Evolutionary conservation across 2,797 vertebrate genomes (phyloP), one percentile per base, ranked within the genome.

Genomic region (Melanotaenia maccullochi): DNA sequence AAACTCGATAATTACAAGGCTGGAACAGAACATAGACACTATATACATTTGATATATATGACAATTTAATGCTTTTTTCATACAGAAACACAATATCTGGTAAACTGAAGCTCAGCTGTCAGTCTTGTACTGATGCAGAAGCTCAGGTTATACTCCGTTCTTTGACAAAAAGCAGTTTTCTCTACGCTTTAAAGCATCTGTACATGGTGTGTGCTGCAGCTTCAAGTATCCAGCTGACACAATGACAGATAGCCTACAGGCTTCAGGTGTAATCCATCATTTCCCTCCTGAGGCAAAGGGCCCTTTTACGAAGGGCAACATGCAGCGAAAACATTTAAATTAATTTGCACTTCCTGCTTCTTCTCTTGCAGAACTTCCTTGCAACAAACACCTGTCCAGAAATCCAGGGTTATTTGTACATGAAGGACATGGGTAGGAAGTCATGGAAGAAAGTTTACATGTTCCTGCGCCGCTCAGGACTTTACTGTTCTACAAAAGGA

Each of bases 401-500:
- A 93, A 97, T 99, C 82, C 98, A 99, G 93, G 98, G 98, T 2
- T 96, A 96, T 89, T 91, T 99, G 83, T 96, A 98, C 47, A 95
- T 99, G 87, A 99, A 99, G 90, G 98, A 99, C 55, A 86, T 96
- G 68, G 97, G 97, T 4, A 95, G 96, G 64, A 99, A 98, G 85
- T 99, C 98, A 0, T 99, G 98, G 98, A 99, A 99, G 90, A 98
- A 97, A 82, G 85, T 97, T 69, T 97, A 96, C 69, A 95, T 97
- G 92, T 99, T 97, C 90, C 91, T 99, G 90, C 95, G 98, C 51
- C 94, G 97, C 76, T 99, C 98, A 0, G 98, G 98, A 82, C 96
- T 99, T 79, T 99, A 99, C 84, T 98, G 94, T 81, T 99, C 98
- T 74, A 98, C 96, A 24, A 99, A 99, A 95, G 98, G 98, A 89